A percentile compares a stretch with the other conserved stretches of the same genome.
Evolutionary conservation across 2,113 vertebrate genomes (phyloP).

Genomic region (Gasterosteus aculeatus): DNA sequence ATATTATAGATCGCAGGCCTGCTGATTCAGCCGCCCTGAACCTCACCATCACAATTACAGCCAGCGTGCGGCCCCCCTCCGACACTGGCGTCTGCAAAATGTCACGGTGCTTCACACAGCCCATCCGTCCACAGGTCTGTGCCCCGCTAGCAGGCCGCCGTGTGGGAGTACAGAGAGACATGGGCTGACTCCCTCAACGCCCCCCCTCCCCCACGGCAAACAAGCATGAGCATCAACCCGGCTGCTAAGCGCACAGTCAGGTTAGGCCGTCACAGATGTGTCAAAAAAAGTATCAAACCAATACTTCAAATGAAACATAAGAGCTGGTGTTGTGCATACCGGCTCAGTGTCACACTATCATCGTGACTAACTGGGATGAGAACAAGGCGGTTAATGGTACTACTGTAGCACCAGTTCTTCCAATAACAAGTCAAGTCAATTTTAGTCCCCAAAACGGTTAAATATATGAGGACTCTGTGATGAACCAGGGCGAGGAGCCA

Average conservation of each 20-base stretch:
- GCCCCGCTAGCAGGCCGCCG: slow-evolving; percentile 23
- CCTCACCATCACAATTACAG: slow-evolving; percentile 49
- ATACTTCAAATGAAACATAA: too few species aligned
- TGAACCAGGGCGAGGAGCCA: too few species aligned
- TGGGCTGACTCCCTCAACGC: slow-evolving; percentile 4
- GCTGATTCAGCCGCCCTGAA: slow-evolving; percentile 57
- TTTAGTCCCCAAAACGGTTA: too few species aligned
- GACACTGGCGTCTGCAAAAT: slow-evolving; percentile 54
- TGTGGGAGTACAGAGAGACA: slow-evolving; percentile 5
- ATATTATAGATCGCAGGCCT: slow-evolving; percentile 41
- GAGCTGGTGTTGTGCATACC: too few species aligned
- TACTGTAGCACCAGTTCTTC: neutral
- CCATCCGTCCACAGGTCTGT: slow-evolving; percentile 45
- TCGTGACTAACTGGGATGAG: too few species aligned
- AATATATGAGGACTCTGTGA: too few species aligned
- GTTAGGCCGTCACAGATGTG: too few species aligned
- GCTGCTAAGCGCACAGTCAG: neutral
- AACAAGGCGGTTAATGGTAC: neutral
- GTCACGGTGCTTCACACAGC: slow-evolving; percentile 42
- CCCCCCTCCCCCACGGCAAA: neutral
- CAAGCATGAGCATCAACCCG: neutral
- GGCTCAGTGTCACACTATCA: too few species aligned
- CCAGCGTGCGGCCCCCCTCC: slow-evolving; percentile 19
- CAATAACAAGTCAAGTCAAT: neutral
- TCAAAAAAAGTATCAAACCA: too few species aligned